phyloP scores from a whole-genome alignment of 2,797 vertebrate species.

The Chiroxiphia lanceolata region DNA sequence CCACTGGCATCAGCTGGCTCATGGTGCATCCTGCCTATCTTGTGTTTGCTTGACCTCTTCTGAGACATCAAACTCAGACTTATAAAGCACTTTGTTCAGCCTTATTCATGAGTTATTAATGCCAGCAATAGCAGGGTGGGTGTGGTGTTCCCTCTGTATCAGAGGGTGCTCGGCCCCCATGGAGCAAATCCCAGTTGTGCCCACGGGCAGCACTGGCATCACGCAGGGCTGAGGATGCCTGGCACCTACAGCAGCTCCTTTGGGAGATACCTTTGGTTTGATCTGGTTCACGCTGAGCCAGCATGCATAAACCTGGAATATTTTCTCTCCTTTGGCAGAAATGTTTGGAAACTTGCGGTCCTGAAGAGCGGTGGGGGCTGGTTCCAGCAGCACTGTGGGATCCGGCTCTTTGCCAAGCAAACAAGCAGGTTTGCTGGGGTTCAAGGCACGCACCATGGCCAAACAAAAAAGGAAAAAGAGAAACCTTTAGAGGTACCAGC shows the following conservation, averaged over 20 bases:
- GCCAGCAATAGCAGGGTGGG: background rate
- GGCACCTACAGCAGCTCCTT: background rate
- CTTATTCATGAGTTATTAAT: background rate
- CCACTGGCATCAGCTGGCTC: background rate
- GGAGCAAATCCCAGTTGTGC: background rate
- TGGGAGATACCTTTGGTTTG: background rate
- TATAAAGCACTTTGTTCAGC: background rate
- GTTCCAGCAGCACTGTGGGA: background rate
- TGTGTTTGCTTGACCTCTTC: background rate
- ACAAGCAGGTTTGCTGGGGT: background rate
- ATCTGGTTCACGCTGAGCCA: background rate
- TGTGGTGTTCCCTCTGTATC: background rate
- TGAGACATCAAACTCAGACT: accelerated
- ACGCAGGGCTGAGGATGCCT: background rate
- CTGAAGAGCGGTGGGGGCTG: background rate
- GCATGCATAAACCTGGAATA: accelerated
- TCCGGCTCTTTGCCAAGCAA: background rate
- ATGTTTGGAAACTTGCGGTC: background rate
- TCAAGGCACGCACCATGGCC: background rate
- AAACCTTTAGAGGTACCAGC: background rate
- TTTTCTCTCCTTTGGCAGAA: background rate
- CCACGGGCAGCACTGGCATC: accelerated
- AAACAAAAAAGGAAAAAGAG: accelerated
- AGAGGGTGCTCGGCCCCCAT: background rate
- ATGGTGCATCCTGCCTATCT: background rate